Conservation (phyloP, 2,113 vertebrate genomes). For the Neolamprologus kungweensis region DNA sequence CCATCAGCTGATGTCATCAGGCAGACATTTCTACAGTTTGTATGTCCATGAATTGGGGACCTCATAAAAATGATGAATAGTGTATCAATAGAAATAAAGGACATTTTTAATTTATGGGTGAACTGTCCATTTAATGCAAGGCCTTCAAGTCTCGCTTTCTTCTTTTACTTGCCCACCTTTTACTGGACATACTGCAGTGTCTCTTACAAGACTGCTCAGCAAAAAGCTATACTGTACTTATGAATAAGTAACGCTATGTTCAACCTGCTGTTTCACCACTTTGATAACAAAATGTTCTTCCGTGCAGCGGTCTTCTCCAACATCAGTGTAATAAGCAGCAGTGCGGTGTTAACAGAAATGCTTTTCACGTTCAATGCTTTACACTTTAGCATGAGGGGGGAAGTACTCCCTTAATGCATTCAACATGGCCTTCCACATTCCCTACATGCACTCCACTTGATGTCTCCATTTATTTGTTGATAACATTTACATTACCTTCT, state of each 20-base stretch:
- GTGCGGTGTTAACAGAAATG: not conserved
- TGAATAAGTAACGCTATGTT: not conserved
- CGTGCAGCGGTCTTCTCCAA: not conserved
- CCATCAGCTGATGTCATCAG: not conserved
- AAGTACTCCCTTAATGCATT: not conserved
- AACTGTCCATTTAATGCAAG: not conserved
- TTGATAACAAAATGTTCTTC: not conserved
- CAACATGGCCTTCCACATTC: not conserved
- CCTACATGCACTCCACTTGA: not conserved
- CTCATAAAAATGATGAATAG: rapidly evolving
- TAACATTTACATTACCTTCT: slow-evolving; percentile 11
- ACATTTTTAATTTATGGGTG: not conserved
- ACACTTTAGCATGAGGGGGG: not conserved
- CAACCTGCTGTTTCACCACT: not conserved
- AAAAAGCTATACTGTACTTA: not conserved
- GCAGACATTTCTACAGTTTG: not conserved
- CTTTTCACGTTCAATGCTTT: not conserved
- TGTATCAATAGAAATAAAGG: not conserved
- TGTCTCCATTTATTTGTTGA: slow-evolving; percentile 13
- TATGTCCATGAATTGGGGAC: not conserved
- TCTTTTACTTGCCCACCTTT: not conserved
- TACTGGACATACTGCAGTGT: not conserved
- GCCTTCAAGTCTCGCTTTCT: not conserved
- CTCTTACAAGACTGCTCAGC: not conserved
- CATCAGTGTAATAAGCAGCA: slow-evolving; percentile 2